Evolutionary conservation across 2,888 invertebrate species (phyloP).

Genomic region (Microplitis deprimator): DNA sequence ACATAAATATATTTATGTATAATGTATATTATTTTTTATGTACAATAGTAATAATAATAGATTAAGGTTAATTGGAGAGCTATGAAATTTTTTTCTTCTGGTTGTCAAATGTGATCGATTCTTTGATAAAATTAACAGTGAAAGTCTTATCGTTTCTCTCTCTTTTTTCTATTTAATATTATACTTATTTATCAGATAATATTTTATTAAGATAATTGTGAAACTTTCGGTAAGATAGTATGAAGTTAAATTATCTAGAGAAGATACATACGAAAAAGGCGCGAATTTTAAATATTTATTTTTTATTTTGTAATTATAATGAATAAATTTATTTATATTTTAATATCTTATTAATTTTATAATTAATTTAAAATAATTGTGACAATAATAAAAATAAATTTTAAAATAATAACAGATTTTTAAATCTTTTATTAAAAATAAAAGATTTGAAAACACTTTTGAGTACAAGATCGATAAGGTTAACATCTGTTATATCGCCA

Average conservation of each 20-base stretch:
- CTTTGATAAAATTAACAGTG: background rate
- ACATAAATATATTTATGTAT: background rate
- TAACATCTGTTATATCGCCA: no score
- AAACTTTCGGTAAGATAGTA: background rate
- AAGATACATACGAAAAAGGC: background rate
- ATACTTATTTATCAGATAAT: background rate
- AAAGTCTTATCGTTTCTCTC: background rate
- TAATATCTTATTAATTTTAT: no score
- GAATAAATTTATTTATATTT: no score
- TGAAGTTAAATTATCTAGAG: background rate
- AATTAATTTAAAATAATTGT: no score
- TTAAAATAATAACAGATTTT: no score
- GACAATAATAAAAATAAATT: no score
- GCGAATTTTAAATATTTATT: background rate
- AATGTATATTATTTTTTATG: background rate
- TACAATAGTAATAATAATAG: background rate
- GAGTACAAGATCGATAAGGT: no score
- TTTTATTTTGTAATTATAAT: no score
- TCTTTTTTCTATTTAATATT: background rate
- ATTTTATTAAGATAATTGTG: background rate
- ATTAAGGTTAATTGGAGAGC: background rate
- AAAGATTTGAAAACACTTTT: no score
- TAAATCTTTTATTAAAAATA: no score
- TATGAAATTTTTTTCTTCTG: background rate
- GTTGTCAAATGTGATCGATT: background rate